phyloP scores from a whole-genome alignment of 2,888 invertebrate genomes.

The Heliconius ismenius region DNA sequence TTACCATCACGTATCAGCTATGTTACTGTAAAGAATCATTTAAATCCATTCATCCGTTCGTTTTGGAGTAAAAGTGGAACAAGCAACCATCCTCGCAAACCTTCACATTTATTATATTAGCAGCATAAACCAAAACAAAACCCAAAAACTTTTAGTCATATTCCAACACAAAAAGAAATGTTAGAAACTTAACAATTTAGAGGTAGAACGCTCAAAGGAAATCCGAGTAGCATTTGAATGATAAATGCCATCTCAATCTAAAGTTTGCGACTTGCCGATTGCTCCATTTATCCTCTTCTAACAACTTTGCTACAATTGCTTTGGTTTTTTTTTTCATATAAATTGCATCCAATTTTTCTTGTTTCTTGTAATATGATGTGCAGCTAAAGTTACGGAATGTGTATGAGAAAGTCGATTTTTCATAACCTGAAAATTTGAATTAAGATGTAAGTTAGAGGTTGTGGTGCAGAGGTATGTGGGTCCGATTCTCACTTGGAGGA shows the following conservation, averaged over 20 bases:
- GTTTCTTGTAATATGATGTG: constrained; percentile 14
- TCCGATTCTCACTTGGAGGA: too few species aligned
- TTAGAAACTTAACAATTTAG: constrained; percentile 21
- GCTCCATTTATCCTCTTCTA: constrained; percentile 38
- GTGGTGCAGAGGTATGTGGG: too few species aligned
- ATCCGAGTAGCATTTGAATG: constrained; percentile 24
- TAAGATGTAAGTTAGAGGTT: neutral
- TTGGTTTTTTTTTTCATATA: constrained; percentile 34
- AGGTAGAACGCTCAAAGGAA: constrained; percentile 14
- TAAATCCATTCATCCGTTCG: too few species aligned
- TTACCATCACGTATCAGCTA: too few species aligned
- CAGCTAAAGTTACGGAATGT: neutral
- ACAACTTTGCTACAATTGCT: constrained; percentile 36
- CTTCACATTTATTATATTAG: neutral
- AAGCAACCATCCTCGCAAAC: too few species aligned
- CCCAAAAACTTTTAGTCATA: neutral
- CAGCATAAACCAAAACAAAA: neutral
- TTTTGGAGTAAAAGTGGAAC: too few species aligned
- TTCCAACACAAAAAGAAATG: neutral
- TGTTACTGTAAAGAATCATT: too few species aligned
- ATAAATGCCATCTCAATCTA: constrained; percentile 39
- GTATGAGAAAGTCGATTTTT: neutral
- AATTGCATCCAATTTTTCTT: constrained; percentile 34
- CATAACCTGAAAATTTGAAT: neutral
- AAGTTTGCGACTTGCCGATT: constrained; percentile 39